Evolutionary conservation across 2,797 vertebrate genomes (phyloP).

Genomic region (Naso thynnoides): DNA sequence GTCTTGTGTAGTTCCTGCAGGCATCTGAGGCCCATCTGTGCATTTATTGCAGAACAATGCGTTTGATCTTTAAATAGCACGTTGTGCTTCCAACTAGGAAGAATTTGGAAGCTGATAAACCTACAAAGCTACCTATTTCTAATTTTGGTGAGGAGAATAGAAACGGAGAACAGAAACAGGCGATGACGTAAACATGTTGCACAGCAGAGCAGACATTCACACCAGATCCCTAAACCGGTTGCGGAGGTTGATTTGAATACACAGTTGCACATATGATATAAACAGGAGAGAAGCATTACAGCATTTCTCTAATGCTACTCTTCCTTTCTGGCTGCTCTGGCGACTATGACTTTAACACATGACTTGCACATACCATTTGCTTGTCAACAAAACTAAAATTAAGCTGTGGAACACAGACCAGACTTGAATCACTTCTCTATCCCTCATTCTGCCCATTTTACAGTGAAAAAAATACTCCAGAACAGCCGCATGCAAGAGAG

Average conservation of each 20-base stretch:
- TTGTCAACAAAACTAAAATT: constrained; percentile 32
- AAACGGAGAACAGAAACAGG: constrained; percentile 35
- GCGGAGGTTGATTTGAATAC: constrained; percentile 48
- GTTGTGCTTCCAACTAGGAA: constrained; percentile 23
- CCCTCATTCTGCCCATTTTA: constrained; percentile 21
- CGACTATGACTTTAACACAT: constrained; percentile 33
- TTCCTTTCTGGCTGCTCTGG: constrained; percentile 14
- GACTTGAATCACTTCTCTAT: constrained; percentile 6
- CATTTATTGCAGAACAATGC: constrained; percentile 45
- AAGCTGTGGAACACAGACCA: constrained; percentile 23
- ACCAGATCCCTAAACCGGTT: constrained; percentile 57
- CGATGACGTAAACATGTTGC: constrained; percentile 65
- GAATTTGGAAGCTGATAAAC: constrained; percentile 62
- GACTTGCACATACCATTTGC: constrained; percentile 18
- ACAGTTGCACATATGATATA: constrained; percentile 42
- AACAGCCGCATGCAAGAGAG: constrained; percentile 22
- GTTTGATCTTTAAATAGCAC: constrained; percentile 76
- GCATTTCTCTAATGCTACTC: constrained; percentile 16
- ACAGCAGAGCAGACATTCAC: constrained; percentile 41
- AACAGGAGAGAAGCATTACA: constrained; percentile 21
- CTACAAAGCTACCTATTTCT: constrained; percentile 58
- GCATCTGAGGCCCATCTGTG: constrained; percentile 61
- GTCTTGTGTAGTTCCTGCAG: constrained; percentile 23
- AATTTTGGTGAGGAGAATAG: constrained; percentile 36
- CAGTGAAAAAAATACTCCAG: constrained; percentile 46